Evolutionary conservation across 2,888 invertebrate species (phyloP).

Genomic region (Papilio elwesi): DNA sequence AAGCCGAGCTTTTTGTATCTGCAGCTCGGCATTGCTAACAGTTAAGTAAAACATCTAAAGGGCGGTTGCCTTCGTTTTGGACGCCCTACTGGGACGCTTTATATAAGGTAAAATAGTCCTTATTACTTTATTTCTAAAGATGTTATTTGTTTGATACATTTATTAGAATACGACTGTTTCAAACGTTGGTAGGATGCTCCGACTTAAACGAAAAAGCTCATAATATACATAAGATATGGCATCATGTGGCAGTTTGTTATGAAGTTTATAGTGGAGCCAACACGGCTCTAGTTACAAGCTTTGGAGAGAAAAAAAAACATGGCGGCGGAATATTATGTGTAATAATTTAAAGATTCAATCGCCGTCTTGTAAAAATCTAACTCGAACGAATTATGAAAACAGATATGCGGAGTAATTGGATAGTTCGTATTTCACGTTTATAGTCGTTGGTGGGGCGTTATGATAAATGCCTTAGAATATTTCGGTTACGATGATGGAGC

Average conservation of each 20-base stretch:
- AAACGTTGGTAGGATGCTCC: conserved; percentile 50
- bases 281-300: conserved; percentile 75
- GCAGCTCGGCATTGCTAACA: conserved; percentile 70
- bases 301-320: conserved; percentile 64
- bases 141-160: conserved; percentile 6
- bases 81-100: conserved; percentile 46
- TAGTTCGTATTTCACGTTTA: conserved; percentile 68
- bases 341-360: conserved; percentile 74
- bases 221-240: conserved; percentile 82
- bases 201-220: conserved; percentile 81
- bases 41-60: conserved; percentile 77
- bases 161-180: conserved; percentile 50
- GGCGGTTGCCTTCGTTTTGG: conserved; percentile 60
- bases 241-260: conserved; percentile 81
- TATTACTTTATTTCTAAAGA: conserved; percentile 41
- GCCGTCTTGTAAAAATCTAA: conserved; percentile 51
- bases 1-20: conserved; percentile 67
- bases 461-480: conserved; percentile 65
- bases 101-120: conserved; percentile 50
- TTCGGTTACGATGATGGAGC: conserved; percentile 64
- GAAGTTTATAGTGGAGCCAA: conserved; percentile 80
- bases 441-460: conserved; percentile 60
- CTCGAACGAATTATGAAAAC: conserved; percentile 60
- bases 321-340: conserved; percentile 64
- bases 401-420: conserved; percentile 67